These are phyloP conservation scores for Enteromius viviparus DNA, from an alignment of 2,797 vertebrate species.

Conservation along the genomic window DNA sequence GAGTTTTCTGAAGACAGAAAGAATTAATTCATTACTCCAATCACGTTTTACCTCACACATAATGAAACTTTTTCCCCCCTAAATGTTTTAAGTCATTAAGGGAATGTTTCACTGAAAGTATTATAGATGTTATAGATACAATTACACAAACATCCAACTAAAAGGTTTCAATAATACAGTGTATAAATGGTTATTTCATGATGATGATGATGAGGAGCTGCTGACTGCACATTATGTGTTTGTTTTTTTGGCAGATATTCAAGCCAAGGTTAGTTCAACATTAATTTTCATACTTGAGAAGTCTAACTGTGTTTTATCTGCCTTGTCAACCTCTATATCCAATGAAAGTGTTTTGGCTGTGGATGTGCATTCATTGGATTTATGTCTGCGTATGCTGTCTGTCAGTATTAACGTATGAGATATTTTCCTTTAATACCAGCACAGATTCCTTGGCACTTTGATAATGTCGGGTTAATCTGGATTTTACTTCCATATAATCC, in stretches of 20 bases:
- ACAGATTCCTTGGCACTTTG: slow-evolving; percentile 65
- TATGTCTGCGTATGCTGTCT: slow-evolving; percentile 66
- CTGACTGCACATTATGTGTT: neutral
- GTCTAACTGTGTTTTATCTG: slow-evolving; percentile 66
- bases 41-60: neutral
- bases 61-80: neutral
- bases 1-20: slow-evolving; percentile 96
- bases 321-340: slow-evolving; percentile 69
- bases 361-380: slow-evolving; percentile 62
- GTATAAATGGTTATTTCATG: neutral
- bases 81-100: neutral
- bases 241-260: neutral
- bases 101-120: neutral
- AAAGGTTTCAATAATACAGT: neutral
- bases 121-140: neutral
- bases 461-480: slow-evolving; percentile 67
- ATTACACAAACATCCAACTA: neutral
- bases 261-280: slow-evolving; percentile 31
- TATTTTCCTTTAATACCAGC: slow-evolving; percentile 59
- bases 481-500: slow-evolving; percentile 41
- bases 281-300: slow-evolving; percentile 62
- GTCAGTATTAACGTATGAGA: slow-evolving; percentile 64
- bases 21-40: slow-evolving; percentile 76
- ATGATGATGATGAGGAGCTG: neutral
- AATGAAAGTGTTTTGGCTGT: slow-evolving; percentile 68